A percentile compares a stretch with the other conserved stretches of the same genome.
Conservation (phyloP, 2,888 invertebrate species). For the Lochmaea capreae region DNA sequence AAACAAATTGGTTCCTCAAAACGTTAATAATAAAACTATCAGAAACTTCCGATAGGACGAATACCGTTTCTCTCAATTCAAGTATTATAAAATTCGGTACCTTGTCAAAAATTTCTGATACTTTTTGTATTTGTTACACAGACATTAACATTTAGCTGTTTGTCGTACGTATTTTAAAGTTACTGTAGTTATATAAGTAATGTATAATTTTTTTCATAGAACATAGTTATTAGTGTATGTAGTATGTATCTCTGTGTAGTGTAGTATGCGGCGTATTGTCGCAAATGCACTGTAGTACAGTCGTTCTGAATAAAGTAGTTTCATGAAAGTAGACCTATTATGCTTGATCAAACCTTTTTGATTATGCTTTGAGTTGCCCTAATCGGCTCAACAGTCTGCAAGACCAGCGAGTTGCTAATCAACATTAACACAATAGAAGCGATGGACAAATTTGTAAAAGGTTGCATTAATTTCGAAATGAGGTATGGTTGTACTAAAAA, state of each 20-base stretch:
- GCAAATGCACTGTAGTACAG: slow-evolving; percentile 68
- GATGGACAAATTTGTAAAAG: neutral
- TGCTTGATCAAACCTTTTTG: slow-evolving; percentile 64
- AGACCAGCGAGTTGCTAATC: slow-evolving; percentile 54
- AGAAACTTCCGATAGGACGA: slow-evolving; percentile 20
- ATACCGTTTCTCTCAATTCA: slow-evolving; percentile 5
- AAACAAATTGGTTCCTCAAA: slow-evolving; percentile 12
- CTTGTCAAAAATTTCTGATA: slow-evolving; percentile 29
- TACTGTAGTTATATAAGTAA: slow-evolving; percentile 63
- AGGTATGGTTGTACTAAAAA: neutral
- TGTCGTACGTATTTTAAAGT: slow-evolving; percentile 65
- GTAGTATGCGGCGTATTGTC: slow-evolving; percentile 61
- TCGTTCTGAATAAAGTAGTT: slow-evolving; percentile 70
- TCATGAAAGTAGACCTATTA: slow-evolving; percentile 66
- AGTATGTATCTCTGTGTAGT: slow-evolving; percentile 66
- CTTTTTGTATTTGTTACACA: slow-evolving; percentile 52
- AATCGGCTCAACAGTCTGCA: slow-evolving; percentile 46
- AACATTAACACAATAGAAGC: slow-evolving; percentile 1
- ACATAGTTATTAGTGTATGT: slow-evolving; percentile 63
- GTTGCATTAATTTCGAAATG: neutral
- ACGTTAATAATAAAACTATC: slow-evolving; percentile 24
- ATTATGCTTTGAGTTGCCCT: slow-evolving; percentile 55
- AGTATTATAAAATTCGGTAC: slow-evolving; percentile 11
- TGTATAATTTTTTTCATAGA: slow-evolving; percentile 62
- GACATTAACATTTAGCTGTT: slow-evolving; percentile 62